phyloP scores from a whole-genome alignment of 2,888 invertebrate species.

The Papilio protenor region DNA sequence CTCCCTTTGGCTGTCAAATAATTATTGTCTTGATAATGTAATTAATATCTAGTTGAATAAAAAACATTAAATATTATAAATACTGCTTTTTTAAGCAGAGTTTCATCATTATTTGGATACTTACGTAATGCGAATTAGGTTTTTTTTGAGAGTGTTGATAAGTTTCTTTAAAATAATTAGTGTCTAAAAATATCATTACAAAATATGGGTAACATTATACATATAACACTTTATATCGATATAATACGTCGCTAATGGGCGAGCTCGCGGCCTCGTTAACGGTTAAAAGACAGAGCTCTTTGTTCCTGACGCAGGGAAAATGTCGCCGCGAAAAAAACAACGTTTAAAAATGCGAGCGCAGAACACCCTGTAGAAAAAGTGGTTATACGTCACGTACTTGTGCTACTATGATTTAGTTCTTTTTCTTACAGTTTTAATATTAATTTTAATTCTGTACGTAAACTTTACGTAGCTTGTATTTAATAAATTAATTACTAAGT shows the following conservation, averaged over 20 bases:
- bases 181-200: neutral
- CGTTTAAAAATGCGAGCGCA: constrained; percentile 13
- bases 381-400: constrained; percentile 12
- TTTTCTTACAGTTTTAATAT: neutral
- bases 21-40: neutral
- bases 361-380: constrained; percentile 15
- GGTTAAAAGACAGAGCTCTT: constrained; percentile 28
- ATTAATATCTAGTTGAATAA: neutral
- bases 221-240: neutral
- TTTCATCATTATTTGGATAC: too few relatives aligned
- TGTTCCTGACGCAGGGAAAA: constrained; percentile 23
- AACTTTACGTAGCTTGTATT: too few relatives aligned
- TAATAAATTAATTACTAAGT: neutral
- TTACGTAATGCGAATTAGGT: neutral
- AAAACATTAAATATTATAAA: neutral
- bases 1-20: neutral
- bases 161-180: neutral
- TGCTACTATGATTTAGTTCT: neutral
- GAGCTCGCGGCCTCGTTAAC: constrained; percentile 25
- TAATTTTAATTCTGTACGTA: neutral
- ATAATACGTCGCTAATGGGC: constrained; percentile 8
- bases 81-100: too few relatives aligned
- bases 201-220: constrained; percentile 5
- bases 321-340: constrained; percentile 14
- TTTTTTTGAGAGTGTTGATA: too few relatives aligned